Evolutionary conservation across 2,888 invertebrate species (phyloP).

Genomic region (Melolontha melolontha): DNA sequence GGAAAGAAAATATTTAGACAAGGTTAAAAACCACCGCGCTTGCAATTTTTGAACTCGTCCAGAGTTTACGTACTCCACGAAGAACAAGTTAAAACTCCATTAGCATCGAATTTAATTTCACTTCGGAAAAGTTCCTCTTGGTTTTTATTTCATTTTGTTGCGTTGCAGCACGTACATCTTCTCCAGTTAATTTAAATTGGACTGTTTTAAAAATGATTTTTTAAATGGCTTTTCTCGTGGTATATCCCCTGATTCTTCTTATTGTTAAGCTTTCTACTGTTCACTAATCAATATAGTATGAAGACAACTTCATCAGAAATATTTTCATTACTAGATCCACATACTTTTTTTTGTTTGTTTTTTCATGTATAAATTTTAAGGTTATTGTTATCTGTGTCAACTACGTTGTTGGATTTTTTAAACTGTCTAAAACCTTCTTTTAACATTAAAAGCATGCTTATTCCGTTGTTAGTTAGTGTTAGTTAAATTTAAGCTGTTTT

Average conservation of each 20-base stretch:
- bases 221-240: slow-evolving; percentile 1
- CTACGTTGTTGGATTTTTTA: no score
- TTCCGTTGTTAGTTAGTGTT: no score
- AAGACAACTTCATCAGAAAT: no score
- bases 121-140: slow-evolving; percentile 19
- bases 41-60: slow-evolving; percentile 21
- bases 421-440: no score
- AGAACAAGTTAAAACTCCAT: slow-evolving; percentile 35
- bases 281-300: no score
- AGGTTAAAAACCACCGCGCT: slow-evolving; percentile 24
- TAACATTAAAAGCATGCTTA: no score
- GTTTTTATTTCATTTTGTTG: not conserved
- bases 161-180: not conserved
- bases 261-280: no score
- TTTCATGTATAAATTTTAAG: no score
- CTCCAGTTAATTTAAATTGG: slow-evolving; percentile 13
- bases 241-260: not conserved
- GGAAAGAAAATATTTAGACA: slow-evolving; percentile 26
- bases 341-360: no score
- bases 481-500: no score
- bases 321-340: no score
- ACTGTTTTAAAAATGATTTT: slow-evolving; percentile 23
- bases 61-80: slow-evolving; percentile 20
- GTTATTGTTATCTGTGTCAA: no score
- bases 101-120: slow-evolving; percentile 36